Base-by-base conservation (phyloP, 2,113 vertebrate genomes). In the Nyctibius bracteatus region DNA sequence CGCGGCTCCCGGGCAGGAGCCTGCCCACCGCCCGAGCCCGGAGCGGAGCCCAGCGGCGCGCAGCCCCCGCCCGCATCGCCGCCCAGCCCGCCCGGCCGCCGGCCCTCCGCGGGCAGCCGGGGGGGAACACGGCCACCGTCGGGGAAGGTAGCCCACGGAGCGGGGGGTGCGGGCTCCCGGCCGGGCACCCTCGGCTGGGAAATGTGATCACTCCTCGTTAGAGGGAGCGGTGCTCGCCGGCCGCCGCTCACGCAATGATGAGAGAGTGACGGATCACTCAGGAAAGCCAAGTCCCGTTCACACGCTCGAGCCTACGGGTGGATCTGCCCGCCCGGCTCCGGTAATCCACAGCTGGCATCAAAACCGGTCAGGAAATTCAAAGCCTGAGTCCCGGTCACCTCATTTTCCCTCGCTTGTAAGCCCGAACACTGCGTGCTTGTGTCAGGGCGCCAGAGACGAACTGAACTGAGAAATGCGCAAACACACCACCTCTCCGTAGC, bases 1-100 rank as follows among this genome's bases (percentile, higher is more conserved):
- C 72, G 92, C 92, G 84, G 92, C 73, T 93, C 89, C 88, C 65
- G 52, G 86, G 70, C 93, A 33, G 94, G 52, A 78, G 62, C 87
- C 90, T 94, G 83, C 94, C 94, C 90, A 81, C 77, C 72, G 52
- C 87, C 44, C n/a, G 28, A 80, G 87, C 85, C 39, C 73, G 63
- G 63, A 46, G 46, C 66, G 28, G 66, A 91, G 86, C 93, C 77
- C 91, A 77, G 8, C 51, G 71, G 81, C 8, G 77, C 51, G 74
- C 86, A 77, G 90, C 52, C 73, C 86, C 73, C 65, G 8, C 65
- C 91, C 41, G 78, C 94, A 87, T 88, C 49, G 19, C 73, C 54
- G 19, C 68, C 88, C 77, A 20, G 49, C 80, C 74, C 24, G 11
- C 62, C 80, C 47, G 49, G 43, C 43, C 30, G 9, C 55, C 81